These are phyloP conservation scores for Labia minor DNA, from an alignment of 2,888 invertebrate species.

Conservation along the genomic window DNA sequence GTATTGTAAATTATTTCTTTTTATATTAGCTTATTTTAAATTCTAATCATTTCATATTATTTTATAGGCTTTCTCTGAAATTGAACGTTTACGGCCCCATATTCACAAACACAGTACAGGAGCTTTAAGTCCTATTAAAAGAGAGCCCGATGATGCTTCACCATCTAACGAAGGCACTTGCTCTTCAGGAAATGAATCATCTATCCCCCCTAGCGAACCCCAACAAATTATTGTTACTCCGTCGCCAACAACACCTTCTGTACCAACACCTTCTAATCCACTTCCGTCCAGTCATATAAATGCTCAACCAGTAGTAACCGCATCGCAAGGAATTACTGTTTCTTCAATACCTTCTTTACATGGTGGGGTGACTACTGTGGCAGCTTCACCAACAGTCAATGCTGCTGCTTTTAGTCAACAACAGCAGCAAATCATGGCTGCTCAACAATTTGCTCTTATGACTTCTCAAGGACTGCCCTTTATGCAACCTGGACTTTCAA, in stretches of 20 bases:
- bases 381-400: constrained; percentile 32
- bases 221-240: neutral
- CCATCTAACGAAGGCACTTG: constrained; percentile 31
- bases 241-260: neutral
- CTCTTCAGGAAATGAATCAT: constrained; percentile 21
- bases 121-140: constrained; percentile 37
- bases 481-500: constrained; percentile 40
- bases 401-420: constrained; percentile 30
- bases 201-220: constrained; percentile 18
- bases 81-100: constrained; percentile 55
- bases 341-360: neutral
- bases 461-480: constrained; percentile 40
- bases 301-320: constrained; percentile 13
- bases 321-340: constrained; percentile 13
- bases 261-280: constrained; percentile 19
- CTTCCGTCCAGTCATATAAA: constrained; percentile 19
- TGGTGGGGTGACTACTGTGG: constrained; percentile 18
- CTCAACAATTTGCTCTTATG: constrained; percentile 40
- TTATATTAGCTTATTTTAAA: no score
- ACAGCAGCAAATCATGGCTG: neutral
- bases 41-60: constrained; percentile 9
- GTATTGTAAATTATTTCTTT: constrained; percentile 20
- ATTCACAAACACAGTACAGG: constrained; percentile 57
- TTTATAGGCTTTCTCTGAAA: constrained; percentile 55
- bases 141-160: constrained; percentile 31